These are phyloP conservation scores for Scaptomyza cyrtandrae DNA, from an alignment of 2,888 invertebrate genomes.

Conservation along the genomic window DNA sequence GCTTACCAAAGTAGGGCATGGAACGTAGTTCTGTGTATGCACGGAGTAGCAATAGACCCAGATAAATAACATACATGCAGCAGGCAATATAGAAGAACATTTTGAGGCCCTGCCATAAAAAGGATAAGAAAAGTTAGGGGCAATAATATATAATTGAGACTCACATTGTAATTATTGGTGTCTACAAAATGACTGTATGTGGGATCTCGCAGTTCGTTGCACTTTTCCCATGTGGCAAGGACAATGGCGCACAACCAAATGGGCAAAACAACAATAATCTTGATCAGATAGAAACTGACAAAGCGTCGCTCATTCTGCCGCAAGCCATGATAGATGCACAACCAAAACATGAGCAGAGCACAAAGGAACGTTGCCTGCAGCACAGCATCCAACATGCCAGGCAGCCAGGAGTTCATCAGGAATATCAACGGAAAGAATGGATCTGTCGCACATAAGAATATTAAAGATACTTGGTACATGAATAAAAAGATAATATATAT, in stretches of 20 bases:
- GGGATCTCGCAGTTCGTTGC: slow-evolving; percentile 94
- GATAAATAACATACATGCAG: slow-evolving; percentile 93
- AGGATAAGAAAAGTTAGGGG: background rate
- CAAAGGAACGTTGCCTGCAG: slow-evolving; percentile 96
- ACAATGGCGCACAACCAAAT: slow-evolving; percentile 95
- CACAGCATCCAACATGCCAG: slow-evolving; percentile 95
- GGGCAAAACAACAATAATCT: slow-evolving; percentile 93
- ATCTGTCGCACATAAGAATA: slow-evolving; percentile 87
- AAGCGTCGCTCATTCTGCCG: slow-evolving; percentile 95
- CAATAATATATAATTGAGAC: slow-evolving; percentile 51
- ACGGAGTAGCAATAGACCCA: slow-evolving; percentile 92
- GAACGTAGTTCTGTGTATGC: slow-evolving; percentile 97
- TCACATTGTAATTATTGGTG: slow-evolving; percentile 92
- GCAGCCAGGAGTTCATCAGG: slow-evolving; percentile 94
- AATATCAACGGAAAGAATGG: slow-evolving; percentile 96
- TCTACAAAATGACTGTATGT: slow-evolving; percentile 96
- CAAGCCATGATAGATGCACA: slow-evolving; percentile 97
- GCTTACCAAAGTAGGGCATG: slow-evolving; percentile 98
- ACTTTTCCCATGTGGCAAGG: slow-evolving; percentile 95
- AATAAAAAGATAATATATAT: too few relatives aligned
- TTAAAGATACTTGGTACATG: too few relatives aligned
- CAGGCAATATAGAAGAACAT: slow-evolving; percentile 95
- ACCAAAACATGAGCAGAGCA: slow-evolving; percentile 95
- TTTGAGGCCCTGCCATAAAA: slow-evolving; percentile 91
- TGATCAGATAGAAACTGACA: slow-evolving; percentile 95